Conservation (phyloP, 1,140 invertebrate genomes). For the Drosophila parabipectinata region DNA sequence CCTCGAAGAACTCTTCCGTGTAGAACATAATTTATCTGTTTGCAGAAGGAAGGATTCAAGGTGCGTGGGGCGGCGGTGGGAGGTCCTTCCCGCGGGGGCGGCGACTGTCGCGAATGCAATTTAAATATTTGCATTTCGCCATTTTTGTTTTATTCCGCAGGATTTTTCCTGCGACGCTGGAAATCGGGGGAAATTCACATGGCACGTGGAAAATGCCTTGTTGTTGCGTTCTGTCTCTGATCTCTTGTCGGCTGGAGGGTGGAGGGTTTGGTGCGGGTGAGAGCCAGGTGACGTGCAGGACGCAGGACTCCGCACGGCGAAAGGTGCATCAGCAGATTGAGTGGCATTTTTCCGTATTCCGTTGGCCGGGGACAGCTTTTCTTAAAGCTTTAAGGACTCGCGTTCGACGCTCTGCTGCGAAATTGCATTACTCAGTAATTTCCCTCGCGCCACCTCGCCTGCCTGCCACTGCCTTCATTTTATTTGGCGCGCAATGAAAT, state of each 20-base stretch:
- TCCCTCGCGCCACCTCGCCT: constrained; percentile 7
- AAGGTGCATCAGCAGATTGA: constrained; percentile 28
- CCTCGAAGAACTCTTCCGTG: constrained; percentile 45
- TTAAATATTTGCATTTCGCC: constrained; percentile 77
- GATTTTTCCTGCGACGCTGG: constrained; percentile 32
- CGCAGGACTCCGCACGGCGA: background rate
- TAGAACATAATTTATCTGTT: constrained; percentile 80
- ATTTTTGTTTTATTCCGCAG: constrained; percentile 36
- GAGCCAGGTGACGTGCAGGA: background rate
- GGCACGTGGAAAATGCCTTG: constrained; percentile 62
- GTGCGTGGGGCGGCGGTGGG: constrained; percentile 21
- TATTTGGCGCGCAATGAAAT: constrained; percentile 72
- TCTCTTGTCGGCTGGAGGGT: background rate
- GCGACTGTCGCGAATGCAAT: constrained; percentile 71
- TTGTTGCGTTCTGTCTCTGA: background rate
- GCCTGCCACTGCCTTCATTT: constrained; percentile 37
- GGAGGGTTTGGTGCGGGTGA: background rate
- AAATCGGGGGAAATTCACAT: constrained; percentile 52
- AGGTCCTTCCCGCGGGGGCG: background rate
- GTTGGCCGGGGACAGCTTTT: constrained; percentile 6
- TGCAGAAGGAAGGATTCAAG: constrained; percentile 78
- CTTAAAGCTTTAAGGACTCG: constrained; percentile 64
- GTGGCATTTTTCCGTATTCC: constrained; percentile 8
- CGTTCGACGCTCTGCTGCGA: constrained; percentile 20
- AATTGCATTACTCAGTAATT: constrained; percentile 75